Percentiles rank a stretch among this genome's conserved stretches.
These are phyloP conservation scores for Carduelis carduelis DNA, from an alignment of 2,797 vertebrate genomes.

Conservation along the genomic window DNA sequence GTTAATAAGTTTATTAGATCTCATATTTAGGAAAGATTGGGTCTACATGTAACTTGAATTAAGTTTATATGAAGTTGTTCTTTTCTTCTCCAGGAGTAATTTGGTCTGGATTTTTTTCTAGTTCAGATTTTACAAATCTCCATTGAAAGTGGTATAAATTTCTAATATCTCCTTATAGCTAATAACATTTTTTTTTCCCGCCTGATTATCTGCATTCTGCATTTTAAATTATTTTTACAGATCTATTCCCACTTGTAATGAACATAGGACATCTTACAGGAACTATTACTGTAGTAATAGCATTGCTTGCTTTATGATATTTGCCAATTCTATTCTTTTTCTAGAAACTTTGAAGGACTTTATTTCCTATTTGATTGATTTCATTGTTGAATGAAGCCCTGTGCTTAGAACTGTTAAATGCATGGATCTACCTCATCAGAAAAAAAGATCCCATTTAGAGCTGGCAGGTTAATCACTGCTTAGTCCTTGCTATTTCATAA, in stretches of 20 bases:
- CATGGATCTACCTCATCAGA: not conserved
- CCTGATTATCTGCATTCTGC: not conserved
- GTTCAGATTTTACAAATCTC: not conserved
- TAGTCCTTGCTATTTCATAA: not conserved
- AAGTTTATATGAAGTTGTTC: not conserved
- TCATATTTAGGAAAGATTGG: not conserved
- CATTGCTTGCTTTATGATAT: not conserved
- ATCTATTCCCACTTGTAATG: not conserved
- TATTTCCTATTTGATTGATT: not conserved
- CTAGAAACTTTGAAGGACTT: not conserved
- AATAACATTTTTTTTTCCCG: not conserved
- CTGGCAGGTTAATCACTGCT: not conserved
- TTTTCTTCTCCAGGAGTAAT: not conserved
- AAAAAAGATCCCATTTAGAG: not conserved
- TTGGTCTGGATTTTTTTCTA: not conserved
- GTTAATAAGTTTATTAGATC: not conserved
- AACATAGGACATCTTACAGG: not conserved
- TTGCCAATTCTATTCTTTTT: not conserved
- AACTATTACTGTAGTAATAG: not conserved
- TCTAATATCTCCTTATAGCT: not conserved
- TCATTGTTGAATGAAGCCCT: not conserved
- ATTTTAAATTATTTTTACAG: not conserved
- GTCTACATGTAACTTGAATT: not conserved
- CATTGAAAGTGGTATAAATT: not conserved
- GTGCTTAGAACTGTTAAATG: not conserved